Evolutionary conservation across 2,113 vertebrate species (phyloP), one percentile per base, ranked within the genome.

Genomic region (Brachyhypopomus occidentalis): DNA sequence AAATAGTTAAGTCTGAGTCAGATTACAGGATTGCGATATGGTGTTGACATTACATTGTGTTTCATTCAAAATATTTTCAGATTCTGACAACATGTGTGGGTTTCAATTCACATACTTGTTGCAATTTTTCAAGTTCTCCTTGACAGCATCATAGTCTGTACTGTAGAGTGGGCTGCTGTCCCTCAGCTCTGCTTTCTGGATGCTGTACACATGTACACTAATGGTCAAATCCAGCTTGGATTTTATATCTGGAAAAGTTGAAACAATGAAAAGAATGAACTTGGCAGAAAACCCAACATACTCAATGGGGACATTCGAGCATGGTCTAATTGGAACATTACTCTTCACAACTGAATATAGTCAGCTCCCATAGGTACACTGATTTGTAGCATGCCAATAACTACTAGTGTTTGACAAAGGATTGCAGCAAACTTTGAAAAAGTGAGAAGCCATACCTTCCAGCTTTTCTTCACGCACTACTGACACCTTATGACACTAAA

Each of bases 401-500:
- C 0, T 25, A 36, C 63, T 75, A 34, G 0, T 59, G 20, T 30
- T 41, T 34, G 5, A 17, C 34, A 25, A n/a, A 59, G 1, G 36
- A 72, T 14, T 60, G 23, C 58, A 45, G 19, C 63, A 48, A 60
- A 25, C 0, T 78, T 22, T 66, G 25, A 78, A 25, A 25, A 77
- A 5, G 34, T 64, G 55, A 25, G 23, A 14, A 70, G 30, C n/a
- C 83, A 63, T 91, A 97, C 98, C 96, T 92, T 97, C 96, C 0
- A 99, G 87, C 76, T 96, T 91, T 36, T 98, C 97, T 90, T 99
- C 98, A 87, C 94, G 95, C 88, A 99, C 97, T 83, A 99, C 93
- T 2, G 96, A 96, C 84, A 99, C 95, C 91, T 94, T 97, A 92
- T 98, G 97, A 92, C 94, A 95, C 98, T 99, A 88, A 4, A 89